phyloP scores from a whole-genome alignment of 2,113 vertebrate genomes.

The Trichechus manatus region DNA sequence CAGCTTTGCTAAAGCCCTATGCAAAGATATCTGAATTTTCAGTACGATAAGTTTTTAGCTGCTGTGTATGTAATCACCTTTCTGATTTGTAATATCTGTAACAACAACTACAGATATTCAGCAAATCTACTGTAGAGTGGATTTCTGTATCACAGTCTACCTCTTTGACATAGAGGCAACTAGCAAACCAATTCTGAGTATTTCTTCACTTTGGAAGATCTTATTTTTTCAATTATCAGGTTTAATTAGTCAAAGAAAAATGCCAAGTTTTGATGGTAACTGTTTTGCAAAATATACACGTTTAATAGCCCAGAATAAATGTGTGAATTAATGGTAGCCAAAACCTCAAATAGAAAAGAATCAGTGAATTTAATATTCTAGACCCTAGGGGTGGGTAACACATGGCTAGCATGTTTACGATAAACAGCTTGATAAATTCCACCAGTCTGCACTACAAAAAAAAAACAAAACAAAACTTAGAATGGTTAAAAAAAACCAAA shows the following conservation, averaged over 20 bases:
- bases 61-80: neutral
- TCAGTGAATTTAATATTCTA: slow-evolving; percentile 44
- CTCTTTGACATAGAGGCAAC: neutral
- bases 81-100: neutral
- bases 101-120: neutral
- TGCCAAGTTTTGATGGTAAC: neutral
- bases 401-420: neutral
- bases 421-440: neutral
- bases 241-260: slow-evolving; percentile 50
- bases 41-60: neutral
- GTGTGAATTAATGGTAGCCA: neutral
- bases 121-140: neutral
- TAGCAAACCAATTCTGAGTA: neutral
- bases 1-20: neutral
- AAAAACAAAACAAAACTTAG: neutral
- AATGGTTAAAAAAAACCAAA: neutral
- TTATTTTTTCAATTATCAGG: slow-evolving; percentile 21
- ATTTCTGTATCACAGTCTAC: slow-evolving; percentile 13
- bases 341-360: slow-evolving; percentile 38
- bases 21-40: slow-evolving; percentile 2
- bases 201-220: slow-evolving; percentile 44
- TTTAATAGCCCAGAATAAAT: slow-evolving; percentile 50
- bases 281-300: slow-evolving; percentile 51
- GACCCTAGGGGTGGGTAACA: neutral
- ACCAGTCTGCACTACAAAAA: neutral